Evolutionary conservation across 2,797 vertebrate species (phyloP), one percentile per base, ranked within the genome.

Genomic region (Loris lydekkerianus): DNA sequence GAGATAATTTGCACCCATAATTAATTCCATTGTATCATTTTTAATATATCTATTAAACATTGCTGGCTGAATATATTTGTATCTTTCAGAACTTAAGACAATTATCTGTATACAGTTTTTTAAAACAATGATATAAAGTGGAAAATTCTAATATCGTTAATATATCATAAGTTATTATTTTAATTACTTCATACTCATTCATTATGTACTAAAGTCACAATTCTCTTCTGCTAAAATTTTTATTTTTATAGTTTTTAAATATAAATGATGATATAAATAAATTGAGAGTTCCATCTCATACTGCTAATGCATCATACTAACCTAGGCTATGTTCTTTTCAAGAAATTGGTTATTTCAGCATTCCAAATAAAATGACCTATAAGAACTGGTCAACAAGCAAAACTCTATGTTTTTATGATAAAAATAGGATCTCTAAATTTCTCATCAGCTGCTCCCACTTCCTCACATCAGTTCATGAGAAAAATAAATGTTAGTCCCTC

Each of bases 371-470:
- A 95, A 40, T 34, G 37, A 29, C 3, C 53, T 92, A 17, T 58
- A 20, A 53, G 34, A 87, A 90, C 21, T 67, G n/a, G n/a, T 77
- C 40, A 89, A 77, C 20, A 86, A 49, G 40, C 1, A 91, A 89
- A 86, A 27, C 10, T 93, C 23, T 86, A 60, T 43, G 2, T 87
- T 89, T 96, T 93, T 84, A 70, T 46, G 27, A 63, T 70, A 93
- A 93, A 96, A 93, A 69, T 49, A 73, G 46, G 7, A 34, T 58
- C 7, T 76, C 34, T 53, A 29, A 8, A 61, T 75, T 13, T 89
- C 43, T 72, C n/a, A 65, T 17, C 8, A 65, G 49, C 81, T 86
- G 9, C 2, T 89, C 21, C 20, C 15, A 78, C 70, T 69, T 8
- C 37, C 75, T 92, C 56, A 67, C 34, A 76, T 49, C 37, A 56